These are phyloP conservation scores for Megaceryle maxima DNA, from an alignment of 2,113 vertebrate genomes.

Conservation along the genomic window DNA sequence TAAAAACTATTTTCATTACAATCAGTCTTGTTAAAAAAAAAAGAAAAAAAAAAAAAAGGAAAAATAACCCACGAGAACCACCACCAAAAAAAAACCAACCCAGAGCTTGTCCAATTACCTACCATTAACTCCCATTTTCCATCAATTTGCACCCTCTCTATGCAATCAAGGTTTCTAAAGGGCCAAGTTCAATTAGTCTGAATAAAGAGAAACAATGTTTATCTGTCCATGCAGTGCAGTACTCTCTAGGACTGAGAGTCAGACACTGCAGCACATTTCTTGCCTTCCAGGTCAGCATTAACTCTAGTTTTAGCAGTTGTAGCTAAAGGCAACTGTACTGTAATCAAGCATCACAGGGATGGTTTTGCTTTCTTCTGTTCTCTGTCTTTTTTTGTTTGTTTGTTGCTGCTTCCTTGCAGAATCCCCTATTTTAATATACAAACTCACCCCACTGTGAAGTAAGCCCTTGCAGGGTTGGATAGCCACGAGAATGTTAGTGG, in stretches of 20 bases:
- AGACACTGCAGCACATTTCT: background rate
- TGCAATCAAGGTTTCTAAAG: conserved; percentile 67
- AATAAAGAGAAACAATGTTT: conserved; percentile 47
- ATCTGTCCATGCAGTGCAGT: background rate
- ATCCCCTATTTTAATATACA: conserved; percentile 66
- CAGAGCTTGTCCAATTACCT: conserved; percentile 62
- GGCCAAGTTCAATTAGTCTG: conserved; percentile 55
- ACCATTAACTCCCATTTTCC: conserved; percentile 63
- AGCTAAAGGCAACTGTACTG: conserved; percentile 59
- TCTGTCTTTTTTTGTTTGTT: too few species aligned
- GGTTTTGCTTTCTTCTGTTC: background rate
- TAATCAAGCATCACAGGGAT: conserved; percentile 53
- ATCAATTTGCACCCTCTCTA: conserved; percentile 46
- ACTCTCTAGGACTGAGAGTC: conserved; percentile 7
- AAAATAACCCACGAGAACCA: background rate
- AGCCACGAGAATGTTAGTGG: conserved; percentile 69
- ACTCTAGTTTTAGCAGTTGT: conserved; percentile 29
- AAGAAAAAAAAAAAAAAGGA: background rate
- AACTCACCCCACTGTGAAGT: conserved; percentile 85
- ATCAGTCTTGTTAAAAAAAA: background rate
- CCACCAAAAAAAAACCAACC: background rate
- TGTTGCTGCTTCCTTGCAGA: conserved; percentile 48
- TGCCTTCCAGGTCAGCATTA: conserved; percentile 58
- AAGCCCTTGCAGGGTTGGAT: conserved; percentile 73
- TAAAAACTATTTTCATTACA: conserved; percentile 16